Evolutionary conservation across 2,888 invertebrate genomes (phyloP).

Genomic region (Embidobia sp.): DNA sequence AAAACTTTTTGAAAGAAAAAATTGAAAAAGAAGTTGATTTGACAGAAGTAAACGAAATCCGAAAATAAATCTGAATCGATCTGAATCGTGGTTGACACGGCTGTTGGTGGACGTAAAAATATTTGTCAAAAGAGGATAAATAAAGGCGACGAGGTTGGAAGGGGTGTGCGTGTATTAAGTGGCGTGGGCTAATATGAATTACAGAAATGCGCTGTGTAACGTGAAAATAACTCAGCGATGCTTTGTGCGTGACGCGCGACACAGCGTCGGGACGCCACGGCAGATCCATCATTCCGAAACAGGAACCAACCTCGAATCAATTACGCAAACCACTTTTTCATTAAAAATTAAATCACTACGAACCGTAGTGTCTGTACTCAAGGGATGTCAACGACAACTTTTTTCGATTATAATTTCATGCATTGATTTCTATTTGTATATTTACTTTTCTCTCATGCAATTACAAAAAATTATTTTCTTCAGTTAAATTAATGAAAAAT

Average conservation of each 20-base stretch:
- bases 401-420: no score
- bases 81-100: neutral
- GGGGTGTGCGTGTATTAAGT: constrained; percentile 65
- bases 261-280: constrained; percentile 73
- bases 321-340: constrained; percentile 53
- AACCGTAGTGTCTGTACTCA: no score
- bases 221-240: constrained; percentile 76
- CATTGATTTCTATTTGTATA: no score
- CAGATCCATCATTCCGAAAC: constrained; percentile 75
- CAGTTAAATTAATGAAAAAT: no score
- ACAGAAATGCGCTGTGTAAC: constrained; percentile 66
- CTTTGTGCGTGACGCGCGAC: constrained; percentile 76
- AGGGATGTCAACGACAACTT: no score
- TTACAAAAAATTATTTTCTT: no score
- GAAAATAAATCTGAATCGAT: constrained; percentile 32
- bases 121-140: constrained; percentile 39
- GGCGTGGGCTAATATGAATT: constrained; percentile 69
- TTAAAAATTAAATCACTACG: constrained; percentile 39
- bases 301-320: constrained; percentile 60
- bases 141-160: constrained; percentile 1
- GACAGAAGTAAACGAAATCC: neutral
- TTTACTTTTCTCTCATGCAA: no score
- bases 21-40: neutral
- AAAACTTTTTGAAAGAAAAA: no score
- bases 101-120: constrained; percentile 40